Evolutionary conservation across 1,140 invertebrate species (phyloP), one percentile per base, ranked within the genome.

Genomic region (Spodoptera litura): DNA sequence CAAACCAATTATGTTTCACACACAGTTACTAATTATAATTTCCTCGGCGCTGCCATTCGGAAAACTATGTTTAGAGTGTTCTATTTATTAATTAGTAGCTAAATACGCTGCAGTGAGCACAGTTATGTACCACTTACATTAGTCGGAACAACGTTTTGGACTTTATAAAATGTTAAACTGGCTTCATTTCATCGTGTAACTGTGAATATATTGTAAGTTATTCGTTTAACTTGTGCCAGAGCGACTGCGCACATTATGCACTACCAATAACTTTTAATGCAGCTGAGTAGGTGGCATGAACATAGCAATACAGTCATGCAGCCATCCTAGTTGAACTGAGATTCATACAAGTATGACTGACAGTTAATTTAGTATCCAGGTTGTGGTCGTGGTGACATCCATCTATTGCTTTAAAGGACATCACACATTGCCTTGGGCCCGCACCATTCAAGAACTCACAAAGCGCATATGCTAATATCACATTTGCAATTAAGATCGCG

Each of bases 401-500:
- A 73, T 81, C 64, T 83, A 83, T 83, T 83, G 62, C 77, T 64
- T 61, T 73, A 82, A 87, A 91, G 89, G 85, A 87, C 79, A 83
- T 83, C 81, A 73, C 77, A 77, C 73, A 78, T 87, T 78, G 84
- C 92, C 90, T 93, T 93, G 87, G 85, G 81, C 81, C 87, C 81
- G 84, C 83, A 80, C 85, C 86, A 87, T 88, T 87, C 80, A 84
- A 84, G 81, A 85, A 85, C 81, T 85, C 70, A 92, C 91, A 92
- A 94, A 92, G 90, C 89, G 80, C 85, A 83, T 90, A 94, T 93
- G 91, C 84, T 88, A 94, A 94, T 93, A 85, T 59, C 82, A 78
- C 81, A 94, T 94, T 93, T 93, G 91, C 93, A 94, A 94, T 93
- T 94, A 90, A 91, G 86, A 94, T 93, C 81, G 56, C 76, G 49